Evolutionary conservation across 2,113 vertebrate species (phyloP).

Genomic region (Brienomyrus longianalis): DNA sequence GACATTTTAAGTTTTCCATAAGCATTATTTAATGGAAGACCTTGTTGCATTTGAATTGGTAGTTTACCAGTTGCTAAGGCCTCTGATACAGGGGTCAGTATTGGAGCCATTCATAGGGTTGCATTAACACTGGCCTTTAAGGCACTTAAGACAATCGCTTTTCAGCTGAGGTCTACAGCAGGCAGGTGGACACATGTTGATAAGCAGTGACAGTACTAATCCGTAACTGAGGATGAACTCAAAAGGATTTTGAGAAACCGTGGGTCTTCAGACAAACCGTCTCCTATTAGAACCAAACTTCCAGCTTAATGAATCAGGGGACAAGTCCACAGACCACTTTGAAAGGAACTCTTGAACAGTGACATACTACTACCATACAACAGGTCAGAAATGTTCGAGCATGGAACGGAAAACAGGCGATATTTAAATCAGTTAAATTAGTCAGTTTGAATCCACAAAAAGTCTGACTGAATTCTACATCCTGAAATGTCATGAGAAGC

Average conservation of each 20-base stretch:
- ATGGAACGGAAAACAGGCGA: neutral
- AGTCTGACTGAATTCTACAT: neutral
- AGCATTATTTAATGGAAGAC: neutral
- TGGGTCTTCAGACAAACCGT: neutral
- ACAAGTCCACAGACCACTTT: neutral
- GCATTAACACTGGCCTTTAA: neutral
- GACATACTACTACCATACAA: neutral
- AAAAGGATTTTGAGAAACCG: neutral
- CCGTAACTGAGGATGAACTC: neutral
- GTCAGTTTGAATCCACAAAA: neutral
- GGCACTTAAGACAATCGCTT: neutral
- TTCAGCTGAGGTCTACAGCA: neutral
- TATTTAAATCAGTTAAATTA: neutral
- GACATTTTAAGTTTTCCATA: neutral
- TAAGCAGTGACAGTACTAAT: neutral
- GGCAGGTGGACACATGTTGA: neutral
- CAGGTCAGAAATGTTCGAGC: neutral
- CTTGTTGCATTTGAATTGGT: neutral
- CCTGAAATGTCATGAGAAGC: conserved; percentile 44
- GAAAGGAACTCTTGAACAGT: neutral
- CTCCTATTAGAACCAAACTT: neutral
- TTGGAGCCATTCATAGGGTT: neutral
- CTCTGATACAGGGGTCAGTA: neutral
- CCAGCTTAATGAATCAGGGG: neutral
- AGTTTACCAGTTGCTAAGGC: neutral